Percentiles rank a stretch among this genome's conserved stretches.
Conservation (phyloP, 1,140 invertebrate genomes). For the Formica selysi region DNA sequence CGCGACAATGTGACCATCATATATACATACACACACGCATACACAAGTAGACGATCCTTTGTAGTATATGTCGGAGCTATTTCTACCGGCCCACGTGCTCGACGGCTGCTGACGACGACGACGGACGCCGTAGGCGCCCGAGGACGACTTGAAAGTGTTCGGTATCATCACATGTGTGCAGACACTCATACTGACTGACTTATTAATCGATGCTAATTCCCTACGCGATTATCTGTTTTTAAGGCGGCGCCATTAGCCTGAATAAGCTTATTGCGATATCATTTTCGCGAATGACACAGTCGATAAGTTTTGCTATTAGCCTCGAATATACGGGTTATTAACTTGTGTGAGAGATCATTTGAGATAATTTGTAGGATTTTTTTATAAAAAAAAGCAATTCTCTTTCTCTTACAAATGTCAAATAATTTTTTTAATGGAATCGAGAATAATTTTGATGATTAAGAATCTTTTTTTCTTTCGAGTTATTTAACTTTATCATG, state of each 20-base stretch:
- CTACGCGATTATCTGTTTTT: background rate
- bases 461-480: too few relatives aligned
- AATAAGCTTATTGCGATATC: background rate
- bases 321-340: background rate
- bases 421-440: background rate
- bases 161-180: background rate
- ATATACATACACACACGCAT: background rate
- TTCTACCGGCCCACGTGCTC: constrained; percentile 77
- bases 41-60: background rate
- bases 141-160: constrained; percentile 28
- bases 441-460: background rate
- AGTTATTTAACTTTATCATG: background rate
- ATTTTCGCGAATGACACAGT: background rate
- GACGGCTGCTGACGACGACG: constrained; percentile 56
- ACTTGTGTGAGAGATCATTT: background rate
- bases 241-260: background rate
- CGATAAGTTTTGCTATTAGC: background rate
- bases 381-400: background rate
- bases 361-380: background rate
- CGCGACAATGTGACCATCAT: background rate
- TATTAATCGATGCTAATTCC: constrained; percentile 23
- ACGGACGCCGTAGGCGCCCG: constrained; percentile 17
- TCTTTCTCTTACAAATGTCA: background rate
- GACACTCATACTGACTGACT: background rate
- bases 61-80: constrained; percentile 44